phyloP scores from a whole-genome alignment of 2,113 vertebrate species.

The Gracilinanus agilis region DNA sequence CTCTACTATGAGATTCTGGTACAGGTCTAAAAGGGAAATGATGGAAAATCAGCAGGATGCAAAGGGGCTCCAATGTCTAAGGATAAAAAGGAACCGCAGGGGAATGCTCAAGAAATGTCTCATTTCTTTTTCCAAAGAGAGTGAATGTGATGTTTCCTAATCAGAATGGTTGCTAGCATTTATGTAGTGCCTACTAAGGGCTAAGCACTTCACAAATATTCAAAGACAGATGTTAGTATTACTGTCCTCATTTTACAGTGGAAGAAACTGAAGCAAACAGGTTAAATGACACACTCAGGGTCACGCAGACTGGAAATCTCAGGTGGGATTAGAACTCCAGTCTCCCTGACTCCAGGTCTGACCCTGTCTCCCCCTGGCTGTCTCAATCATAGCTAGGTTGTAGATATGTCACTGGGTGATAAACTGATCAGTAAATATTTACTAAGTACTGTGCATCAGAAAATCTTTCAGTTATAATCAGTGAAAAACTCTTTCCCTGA shows the following conservation, averaged over 20 bases:
- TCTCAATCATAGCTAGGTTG: too few relatives aligned
- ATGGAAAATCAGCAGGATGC: slow-evolving; percentile 33
- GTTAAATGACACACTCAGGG: neutral
- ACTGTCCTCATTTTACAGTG: neutral
- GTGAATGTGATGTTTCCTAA: slow-evolving; percentile 47
- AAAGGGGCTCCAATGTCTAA: slow-evolving; percentile 40
- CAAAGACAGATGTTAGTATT: neutral
- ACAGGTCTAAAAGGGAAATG: slow-evolving; percentile 43
- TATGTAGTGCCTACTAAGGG: neutral
- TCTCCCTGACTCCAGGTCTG: neutral
- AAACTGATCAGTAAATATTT: neutral
- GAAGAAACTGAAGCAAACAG: neutral
- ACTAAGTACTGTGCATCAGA: neutral
- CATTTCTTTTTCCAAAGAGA: slow-evolving; percentile 58
- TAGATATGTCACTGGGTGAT: neutral
- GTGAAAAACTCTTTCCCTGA: neutral
- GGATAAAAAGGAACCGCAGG: slow-evolving; percentile 21
- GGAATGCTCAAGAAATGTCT: slow-evolving; percentile 18
- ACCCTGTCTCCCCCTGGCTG: too few relatives aligned
- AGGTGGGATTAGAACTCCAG: neutral
- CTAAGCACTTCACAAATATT: neutral
- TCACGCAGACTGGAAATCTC: neutral
- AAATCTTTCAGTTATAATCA: neutral
- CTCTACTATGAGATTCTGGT: slow-evolving; percentile 35
- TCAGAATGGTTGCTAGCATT: slow-evolving; percentile 21